Evolutionary conservation across 92 coral and sea anemone genomes (phyloP).

Genomic region (Parazoanthus atlanticus): DNA sequence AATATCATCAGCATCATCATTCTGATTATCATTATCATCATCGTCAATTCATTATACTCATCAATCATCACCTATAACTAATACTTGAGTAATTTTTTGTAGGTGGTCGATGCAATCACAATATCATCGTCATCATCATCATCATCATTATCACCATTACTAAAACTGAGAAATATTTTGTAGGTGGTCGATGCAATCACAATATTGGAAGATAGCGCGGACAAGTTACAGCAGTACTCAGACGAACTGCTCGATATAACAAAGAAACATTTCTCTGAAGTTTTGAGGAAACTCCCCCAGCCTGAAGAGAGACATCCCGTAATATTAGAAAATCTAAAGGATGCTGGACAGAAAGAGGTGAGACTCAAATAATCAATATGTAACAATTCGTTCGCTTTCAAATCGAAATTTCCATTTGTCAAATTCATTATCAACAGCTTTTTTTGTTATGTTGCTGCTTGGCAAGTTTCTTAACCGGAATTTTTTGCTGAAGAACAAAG

Average conservation of each 20-base stretch:
- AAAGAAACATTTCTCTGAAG: slow-evolving; percentile 87
- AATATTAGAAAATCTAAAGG: slow-evolving; percentile 63
- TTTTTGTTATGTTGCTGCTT: no score
- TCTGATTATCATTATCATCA: no score
- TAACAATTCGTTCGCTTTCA: no score
- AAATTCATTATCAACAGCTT: no score
- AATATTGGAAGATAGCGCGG: slow-evolving; percentile 88
- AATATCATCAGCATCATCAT: no score
- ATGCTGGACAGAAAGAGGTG: slow-evolving; percentile 80
- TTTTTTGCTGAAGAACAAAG: neutral
- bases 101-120: slow-evolving; percentile 76
- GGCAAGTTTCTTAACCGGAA: neutral
- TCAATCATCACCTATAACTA: no score
- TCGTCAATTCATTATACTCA: no score
- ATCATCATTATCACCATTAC: neutral
- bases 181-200: slow-evolving; percentile 84
- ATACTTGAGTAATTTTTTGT: neutral
- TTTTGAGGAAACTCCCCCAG: slow-evolving; percentile 80
- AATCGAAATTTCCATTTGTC: neutral
- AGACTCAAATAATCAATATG: neutral
- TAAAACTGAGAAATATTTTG: neutral
- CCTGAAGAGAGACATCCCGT: slow-evolving; percentile 60
- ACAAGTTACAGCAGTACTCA: slow-evolving; percentile 84
- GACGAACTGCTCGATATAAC: slow-evolving; percentile 79
- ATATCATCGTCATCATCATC: slow-evolving; percentile 22